Conservation (phyloP, 92 coral and sea anemone species). For the Heliopora coerulea region DNA sequence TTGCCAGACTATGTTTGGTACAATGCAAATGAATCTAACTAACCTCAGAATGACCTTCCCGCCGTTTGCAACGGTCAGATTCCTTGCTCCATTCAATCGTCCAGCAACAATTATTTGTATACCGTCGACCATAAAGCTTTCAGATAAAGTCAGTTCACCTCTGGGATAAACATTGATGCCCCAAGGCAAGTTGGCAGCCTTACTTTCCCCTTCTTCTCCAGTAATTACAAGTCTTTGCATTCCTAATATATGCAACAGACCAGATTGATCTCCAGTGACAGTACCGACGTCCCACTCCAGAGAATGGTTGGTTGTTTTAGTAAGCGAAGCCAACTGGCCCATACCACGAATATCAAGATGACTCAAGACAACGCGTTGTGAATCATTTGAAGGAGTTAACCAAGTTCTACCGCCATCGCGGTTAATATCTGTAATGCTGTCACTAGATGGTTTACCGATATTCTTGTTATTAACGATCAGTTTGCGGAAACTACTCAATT, state of each 20-base stretch:
- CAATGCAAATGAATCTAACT: too few relatives aligned
- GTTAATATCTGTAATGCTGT: conserved; percentile 69
- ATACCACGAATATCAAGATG: conserved; percentile 87
- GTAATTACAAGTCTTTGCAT: conserved; percentile 77
- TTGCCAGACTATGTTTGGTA: too few relatives aligned
- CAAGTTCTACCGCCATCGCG: conserved; percentile 93
- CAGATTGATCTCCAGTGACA: conserved; percentile 90
- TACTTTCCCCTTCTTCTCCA: conserved; percentile 46
- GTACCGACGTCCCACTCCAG: conserved; percentile 84
- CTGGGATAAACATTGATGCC: conserved; percentile 85
- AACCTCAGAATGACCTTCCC: conserved; percentile 84
- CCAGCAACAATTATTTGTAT: conserved; percentile 90
- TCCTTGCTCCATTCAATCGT: conserved; percentile 88
- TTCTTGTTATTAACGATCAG: conserved; percentile 78
- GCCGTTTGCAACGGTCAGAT: conserved; percentile 83
- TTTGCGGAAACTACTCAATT: conserved; percentile 34
- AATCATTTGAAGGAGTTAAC: conserved; percentile 74
- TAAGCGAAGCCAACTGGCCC: conserved; percentile 82
- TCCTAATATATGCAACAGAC: conserved; percentile 78
- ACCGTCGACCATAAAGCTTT: conserved; percentile 76
- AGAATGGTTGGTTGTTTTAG: conserved; percentile 58
- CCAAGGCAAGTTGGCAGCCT: conserved; percentile 68
- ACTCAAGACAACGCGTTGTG: conserved; percentile 62
- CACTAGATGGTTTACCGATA: conserved; percentile 78
- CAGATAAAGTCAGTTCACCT: conserved; percentile 82